Evolutionary conservation across 2,888 invertebrate genomes (phyloP).

Genomic region (Hirtodrosophila alboralis): DNA sequence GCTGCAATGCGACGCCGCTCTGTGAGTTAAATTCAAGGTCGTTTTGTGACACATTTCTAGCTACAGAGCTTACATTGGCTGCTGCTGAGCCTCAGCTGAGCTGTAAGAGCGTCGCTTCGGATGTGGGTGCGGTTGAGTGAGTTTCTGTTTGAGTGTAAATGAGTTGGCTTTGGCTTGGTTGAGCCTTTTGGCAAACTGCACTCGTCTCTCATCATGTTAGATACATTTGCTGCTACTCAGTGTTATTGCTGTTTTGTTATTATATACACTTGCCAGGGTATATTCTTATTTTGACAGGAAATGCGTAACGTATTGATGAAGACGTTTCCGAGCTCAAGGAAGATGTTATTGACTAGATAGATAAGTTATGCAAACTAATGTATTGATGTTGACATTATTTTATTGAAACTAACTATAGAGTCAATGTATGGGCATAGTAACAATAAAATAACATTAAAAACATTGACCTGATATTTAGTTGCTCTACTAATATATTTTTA

Average conservation of each 20-base stretch:
- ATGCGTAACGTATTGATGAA: too few species aligned
- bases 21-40: slow-evolving; percentile 70
- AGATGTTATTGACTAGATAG: too few species aligned
- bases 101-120: slow-evolving; percentile 30
- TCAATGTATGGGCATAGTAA: too few species aligned
- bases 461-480: too few species aligned
- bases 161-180: slow-evolving; percentile 24
- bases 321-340: too few species aligned
- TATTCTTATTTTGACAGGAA: too few species aligned
- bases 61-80: slow-evolving; percentile 58
- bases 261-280: too few species aligned
- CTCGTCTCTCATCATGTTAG: slow-evolving; percentile 38
- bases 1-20: slow-evolving; percentile 33
- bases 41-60: slow-evolving; percentile 72
- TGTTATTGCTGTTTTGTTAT: slow-evolving; percentile 10
- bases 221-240: slow-evolving; percentile 4
- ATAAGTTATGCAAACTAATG: too few species aligned
- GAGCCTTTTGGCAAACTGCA: slow-evolving; percentile 27
- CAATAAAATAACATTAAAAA: too few species aligned
- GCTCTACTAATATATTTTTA: too few species aligned
- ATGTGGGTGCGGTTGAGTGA: slow-evolving; percentile 74
- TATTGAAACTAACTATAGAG: too few species aligned
- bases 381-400: too few species aligned
- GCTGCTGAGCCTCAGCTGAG: slow-evolving; percentile 32
- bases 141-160: slow-evolving; percentile 30